A percentile compares a stretch with the other conserved stretches of the same genome.
Conservation (phyloP, 2,888 invertebrate species). For the Ernsta delagoae region DNA sequence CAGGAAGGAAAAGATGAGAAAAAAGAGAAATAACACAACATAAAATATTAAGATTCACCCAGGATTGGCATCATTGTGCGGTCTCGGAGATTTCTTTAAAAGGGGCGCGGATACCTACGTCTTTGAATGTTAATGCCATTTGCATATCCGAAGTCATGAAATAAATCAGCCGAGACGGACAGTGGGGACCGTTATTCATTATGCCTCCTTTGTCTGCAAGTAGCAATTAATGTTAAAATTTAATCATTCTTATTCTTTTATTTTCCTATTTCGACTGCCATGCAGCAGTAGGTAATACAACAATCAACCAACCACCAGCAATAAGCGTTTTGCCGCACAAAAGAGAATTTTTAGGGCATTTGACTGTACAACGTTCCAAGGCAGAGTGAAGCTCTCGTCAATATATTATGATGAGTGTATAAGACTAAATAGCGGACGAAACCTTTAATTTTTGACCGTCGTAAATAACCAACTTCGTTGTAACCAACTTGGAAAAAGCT, state of each 20-base stretch:
- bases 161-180: conserved; percentile 84
- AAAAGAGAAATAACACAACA: conserved; percentile 83
- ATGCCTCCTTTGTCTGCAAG: conserved; percentile 72
- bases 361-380: too few species aligned
- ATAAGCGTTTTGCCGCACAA: too few species aligned
- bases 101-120: conserved; percentile 71
- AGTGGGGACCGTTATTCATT: conserved; percentile 78
- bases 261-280: too few species aligned
- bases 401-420: too few species aligned
- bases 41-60: conserved; percentile 85
- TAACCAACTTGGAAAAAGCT: too few species aligned
- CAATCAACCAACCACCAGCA: too few species aligned
- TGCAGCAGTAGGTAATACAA: too few species aligned
- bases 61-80: conserved; percentile 83
- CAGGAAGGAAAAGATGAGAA: conserved; percentile 80
- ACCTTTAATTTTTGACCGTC: too few species aligned
- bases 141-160: conserved; percentile 85
- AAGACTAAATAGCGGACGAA: too few species aligned
- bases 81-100: conserved; percentile 70
- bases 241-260: conserved; percentile 54
- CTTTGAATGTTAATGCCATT: conserved; percentile 84
- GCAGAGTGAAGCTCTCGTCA: too few species aligned
- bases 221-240: conserved; percentile 72
- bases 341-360: too few species aligned
- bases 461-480: too few species aligned